Conservation (phyloP, 2,113 vertebrate species). For the Atrichornis clamosus region DNA sequence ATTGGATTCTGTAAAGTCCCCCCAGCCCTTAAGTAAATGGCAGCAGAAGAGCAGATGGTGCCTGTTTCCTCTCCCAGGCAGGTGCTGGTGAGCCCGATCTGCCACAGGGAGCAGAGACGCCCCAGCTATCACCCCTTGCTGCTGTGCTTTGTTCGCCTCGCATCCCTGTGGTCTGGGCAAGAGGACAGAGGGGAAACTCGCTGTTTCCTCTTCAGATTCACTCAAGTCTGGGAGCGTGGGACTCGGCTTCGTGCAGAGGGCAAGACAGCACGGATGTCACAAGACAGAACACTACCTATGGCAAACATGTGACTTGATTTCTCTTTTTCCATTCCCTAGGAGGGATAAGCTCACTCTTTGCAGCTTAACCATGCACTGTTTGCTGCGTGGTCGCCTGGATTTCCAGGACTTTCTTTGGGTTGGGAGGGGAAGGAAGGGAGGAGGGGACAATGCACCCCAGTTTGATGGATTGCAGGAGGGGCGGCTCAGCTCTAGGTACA, state of each 20-base stretch:
- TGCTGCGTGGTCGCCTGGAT: accelerated
- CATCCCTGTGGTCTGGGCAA: neutral
- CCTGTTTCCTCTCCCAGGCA: neutral
- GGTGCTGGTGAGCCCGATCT: neutral
- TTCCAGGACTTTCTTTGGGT: neutral
- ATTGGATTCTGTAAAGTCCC: neutral
- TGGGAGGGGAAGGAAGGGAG: neutral
- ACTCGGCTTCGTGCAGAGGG: neutral
- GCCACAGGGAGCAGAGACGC: neutral
- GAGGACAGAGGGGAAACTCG: neutral
- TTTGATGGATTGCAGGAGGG: neutral
- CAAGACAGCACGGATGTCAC: neutral
- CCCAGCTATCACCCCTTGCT: neutral
- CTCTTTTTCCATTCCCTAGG: neutral
- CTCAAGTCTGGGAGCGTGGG: accelerated
- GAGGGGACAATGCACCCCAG: neutral
- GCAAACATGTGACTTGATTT: accelerated
- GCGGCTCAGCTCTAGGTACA: neutral
- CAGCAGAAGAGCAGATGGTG: neutral
- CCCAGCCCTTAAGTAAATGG: neutral
- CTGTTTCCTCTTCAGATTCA: neutral
- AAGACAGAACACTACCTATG: neutral
- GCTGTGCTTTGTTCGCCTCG: neutral
- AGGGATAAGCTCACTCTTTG: neutral
- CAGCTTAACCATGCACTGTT: neutral